Evolutionary conservation across 1,140 invertebrate genomes (phyloP).

Genomic region (Oreohelix idahoensis): DNA sequence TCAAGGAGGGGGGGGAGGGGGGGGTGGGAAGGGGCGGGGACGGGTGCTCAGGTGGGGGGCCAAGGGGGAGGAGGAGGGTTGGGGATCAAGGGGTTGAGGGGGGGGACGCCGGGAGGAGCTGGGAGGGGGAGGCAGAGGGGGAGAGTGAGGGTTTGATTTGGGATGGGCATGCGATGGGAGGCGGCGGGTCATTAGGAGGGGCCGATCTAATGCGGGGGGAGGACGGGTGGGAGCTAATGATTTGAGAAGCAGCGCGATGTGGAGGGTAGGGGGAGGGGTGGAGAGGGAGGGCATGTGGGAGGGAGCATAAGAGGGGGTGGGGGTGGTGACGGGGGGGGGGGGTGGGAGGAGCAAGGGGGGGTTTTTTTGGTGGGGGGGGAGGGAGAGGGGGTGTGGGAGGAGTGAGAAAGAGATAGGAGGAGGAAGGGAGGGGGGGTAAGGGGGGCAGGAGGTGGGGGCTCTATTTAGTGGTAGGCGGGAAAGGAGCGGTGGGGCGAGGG

Average conservation of each 20-base stretch:
- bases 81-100: background rate
- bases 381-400: no score
- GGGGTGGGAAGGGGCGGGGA: background rate
- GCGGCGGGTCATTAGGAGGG: no score
- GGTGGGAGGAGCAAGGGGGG: no score
- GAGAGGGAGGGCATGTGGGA: background rate
- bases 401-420: background rate
- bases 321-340: background rate
- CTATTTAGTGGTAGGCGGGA: background rate
- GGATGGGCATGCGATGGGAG: no score
- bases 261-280: no score
- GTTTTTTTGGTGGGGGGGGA: no score
- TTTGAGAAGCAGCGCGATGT: background rate
- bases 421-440: background rate
- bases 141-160: no score
- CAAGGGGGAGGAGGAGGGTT: background rate
- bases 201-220: background rate
- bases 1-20: background rate
- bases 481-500: background rate
- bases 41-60: background rate
- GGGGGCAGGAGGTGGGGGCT: background rate
- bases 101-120: background rate
- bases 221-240: background rate
- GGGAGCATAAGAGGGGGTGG: background rate
- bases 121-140: background rate